These are phyloP conservation scores for Thalpophila matura DNA, from an alignment of 2,888 invertebrate genomes.

Conservation along the genomic window DNA sequence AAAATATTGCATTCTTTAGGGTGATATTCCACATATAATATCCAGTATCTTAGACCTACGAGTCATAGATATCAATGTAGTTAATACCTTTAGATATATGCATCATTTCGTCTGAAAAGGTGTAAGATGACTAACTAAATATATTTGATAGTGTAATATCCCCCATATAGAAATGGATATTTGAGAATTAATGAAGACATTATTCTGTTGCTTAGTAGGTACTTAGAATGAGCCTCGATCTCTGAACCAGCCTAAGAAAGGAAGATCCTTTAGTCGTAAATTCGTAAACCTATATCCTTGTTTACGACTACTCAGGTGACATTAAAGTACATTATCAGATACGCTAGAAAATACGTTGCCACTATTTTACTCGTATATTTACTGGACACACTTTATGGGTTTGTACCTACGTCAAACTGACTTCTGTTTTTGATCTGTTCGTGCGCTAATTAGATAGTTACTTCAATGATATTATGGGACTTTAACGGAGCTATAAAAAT, in stretches of 20 bases:
- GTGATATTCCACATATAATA: too few relatives aligned
- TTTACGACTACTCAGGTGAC: slow-evolving; percentile 40
- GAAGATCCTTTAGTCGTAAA: slow-evolving; percentile 31
- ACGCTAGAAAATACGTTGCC: slow-evolving; percentile 42
- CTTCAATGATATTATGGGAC: neutral
- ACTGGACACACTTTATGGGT: slow-evolving; percentile 25
- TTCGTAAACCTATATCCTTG: slow-evolving; percentile 37
- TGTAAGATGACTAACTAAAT: too few relatives aligned
- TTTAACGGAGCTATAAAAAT: neutral
- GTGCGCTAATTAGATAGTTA: slow-evolving; percentile 34
- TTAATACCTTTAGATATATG: too few relatives aligned
- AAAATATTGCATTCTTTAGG: neutral
- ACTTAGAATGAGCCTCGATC: slow-evolving; percentile 22
- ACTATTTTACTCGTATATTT: slow-evolving; percentile 27
- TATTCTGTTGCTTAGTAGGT: too few relatives aligned
- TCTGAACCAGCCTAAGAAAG: slow-evolving; percentile 23
- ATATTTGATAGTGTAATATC: too few relatives aligned
- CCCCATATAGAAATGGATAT: too few relatives aligned
- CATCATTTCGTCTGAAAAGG: too few relatives aligned
- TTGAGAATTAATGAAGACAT: too few relatives aligned
- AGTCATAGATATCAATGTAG: too few relatives aligned
- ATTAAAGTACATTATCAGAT: slow-evolving; percentile 45
- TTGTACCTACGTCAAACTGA: neutral
- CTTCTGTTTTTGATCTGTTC: slow-evolving; percentile 20
- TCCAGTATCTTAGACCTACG: too few relatives aligned